Base-by-base conservation (phyloP, 2,888 invertebrate species). In the Archips crataeganus region DNA sequence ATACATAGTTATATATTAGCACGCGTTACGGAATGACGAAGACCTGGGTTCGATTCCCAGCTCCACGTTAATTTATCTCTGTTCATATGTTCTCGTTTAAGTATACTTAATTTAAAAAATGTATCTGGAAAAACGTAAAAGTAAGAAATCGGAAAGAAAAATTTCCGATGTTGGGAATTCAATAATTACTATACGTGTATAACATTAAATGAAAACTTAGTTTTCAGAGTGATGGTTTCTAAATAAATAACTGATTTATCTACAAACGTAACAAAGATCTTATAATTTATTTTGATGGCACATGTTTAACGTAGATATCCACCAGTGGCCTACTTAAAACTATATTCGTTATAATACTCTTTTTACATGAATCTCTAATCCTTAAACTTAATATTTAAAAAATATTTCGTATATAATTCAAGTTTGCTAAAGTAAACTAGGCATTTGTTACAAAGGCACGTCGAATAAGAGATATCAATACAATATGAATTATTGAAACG, bases 241-340 rank as follows among this genome's bases (percentile, higher is more conserved):
- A 62, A 70, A 57, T 61, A 59, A n/a, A 36, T 39, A 51, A 57
- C 1, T n/a, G 3, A 42, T 59, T 60, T 59, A 62, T 61, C 13
- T 34, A 67, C 34, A 60, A 8, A 60, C 39, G 39, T 54, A 66
- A 67, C 61, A 67, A 67, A 54, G 34, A 59, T 69, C 59, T 59
- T 59, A 69, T 15, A 39, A 64, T n/a, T n/a, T 42, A 63, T 66
- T 61, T 63, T 73, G 49, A 73, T 73, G 68, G 73, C 73, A 73
- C 73, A 69, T 54, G 23, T 73, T 34, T 62, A 36, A 15, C 10
- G 57, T 39, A 32, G 57, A 23, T 63, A 64, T 64, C 68, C 64
- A 73, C 57, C 63, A 23, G 47, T 39, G 45, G 15, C 59, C 59
- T 68, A 73, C 63, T 72, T 64, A 68, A 10, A 64, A 39, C 39